Evolutionary conservation across 1,140 invertebrate genomes (phyloP).

Genomic region (Drosophila leontia): DNA sequence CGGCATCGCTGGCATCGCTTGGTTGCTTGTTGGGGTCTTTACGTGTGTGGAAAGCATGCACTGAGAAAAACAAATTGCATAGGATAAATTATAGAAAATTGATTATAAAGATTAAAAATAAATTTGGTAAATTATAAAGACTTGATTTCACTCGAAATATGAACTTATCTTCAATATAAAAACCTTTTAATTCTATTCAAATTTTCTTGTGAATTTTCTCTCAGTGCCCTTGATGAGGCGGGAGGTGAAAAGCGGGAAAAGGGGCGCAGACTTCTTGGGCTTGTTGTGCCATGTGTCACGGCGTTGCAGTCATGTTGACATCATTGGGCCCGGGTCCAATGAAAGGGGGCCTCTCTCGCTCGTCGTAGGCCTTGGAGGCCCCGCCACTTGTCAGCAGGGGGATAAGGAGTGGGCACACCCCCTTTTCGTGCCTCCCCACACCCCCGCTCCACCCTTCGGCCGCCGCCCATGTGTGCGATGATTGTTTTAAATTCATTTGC

Average conservation of each 20-base stretch:
- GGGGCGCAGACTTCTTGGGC: conserved; percentile 68
- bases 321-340: conserved; percentile 57
- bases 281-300: conserved; percentile 83
- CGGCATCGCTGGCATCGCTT: conserved; percentile 56
- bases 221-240: background rate
- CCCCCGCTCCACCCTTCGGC: background rate
- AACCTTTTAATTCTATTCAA: fast-evolving
- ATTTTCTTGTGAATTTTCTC: background rate
- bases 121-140: no score
- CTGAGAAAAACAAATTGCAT: background rate
- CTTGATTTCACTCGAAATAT: background rate
- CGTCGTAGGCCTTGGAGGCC: conserved; percentile 28
- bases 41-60: conserved; percentile 30
- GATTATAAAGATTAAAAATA: no score
- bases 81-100: background rate
- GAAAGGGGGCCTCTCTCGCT: conserved; percentile 13
- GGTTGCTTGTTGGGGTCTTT: conserved; percentile 57
- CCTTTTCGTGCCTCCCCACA: conserved; percentile 1
- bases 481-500: conserved; percentile 84
- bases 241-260: conserved; percentile 19
- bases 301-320: conserved; percentile 81
- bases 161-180: no score
- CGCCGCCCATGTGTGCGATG: conserved; percentile 57
- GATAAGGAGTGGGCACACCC: background rate
- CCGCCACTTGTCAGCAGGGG: conserved; percentile 67